These are phyloP conservation scores for Drosophila cracens DNA, from an alignment of 2,888 invertebrate genomes.

Conservation along the genomic window DNA sequence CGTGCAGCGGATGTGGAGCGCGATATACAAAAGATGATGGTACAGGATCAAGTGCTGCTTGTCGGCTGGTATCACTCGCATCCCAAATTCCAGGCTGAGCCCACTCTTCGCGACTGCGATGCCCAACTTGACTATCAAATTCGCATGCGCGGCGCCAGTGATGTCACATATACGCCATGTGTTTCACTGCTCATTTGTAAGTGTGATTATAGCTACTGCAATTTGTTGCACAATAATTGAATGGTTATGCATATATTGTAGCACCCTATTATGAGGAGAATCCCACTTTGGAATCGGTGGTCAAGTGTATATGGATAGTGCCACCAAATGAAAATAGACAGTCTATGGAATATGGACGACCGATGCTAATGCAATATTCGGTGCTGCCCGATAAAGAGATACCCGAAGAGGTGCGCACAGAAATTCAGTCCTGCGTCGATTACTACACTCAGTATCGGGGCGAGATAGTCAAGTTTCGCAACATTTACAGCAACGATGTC, in stretches of 20 bases:
- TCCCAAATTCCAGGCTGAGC: conserved; percentile 94
- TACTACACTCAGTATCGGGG: conserved; percentile 90
- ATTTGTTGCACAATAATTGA: background rate
- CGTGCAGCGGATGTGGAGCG: conserved; percentile 91
- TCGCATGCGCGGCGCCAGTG: conserved; percentile 95
- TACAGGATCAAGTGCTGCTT: conserved; percentile 91
- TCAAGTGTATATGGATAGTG: conserved; percentile 96
- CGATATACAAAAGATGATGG: conserved; percentile 93
- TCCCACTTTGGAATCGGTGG: conserved; percentile 91
- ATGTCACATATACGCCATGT: conserved; percentile 96
- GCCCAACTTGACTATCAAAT: conserved; percentile 97
- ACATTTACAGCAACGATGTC: conserved; percentile 86
- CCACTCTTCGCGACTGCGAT: conserved; percentile 94
- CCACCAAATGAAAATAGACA: conserved; percentile 97
- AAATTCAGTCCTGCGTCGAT: conserved; percentile 93
- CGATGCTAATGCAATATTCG: conserved; percentile 95
- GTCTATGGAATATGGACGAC: conserved; percentile 94
- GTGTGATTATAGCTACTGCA: conserved; percentile 72
- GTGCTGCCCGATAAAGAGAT: conserved; percentile 93
- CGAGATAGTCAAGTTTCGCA: conserved; percentile 89
- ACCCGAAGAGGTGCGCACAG: conserved; percentile 92
- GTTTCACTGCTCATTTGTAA: conserved; percentile 96
- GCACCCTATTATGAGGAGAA: conserved; percentile 94
- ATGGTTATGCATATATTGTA: conserved; percentile 83
- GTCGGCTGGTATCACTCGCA: conserved; percentile 99